Evolutionary conservation across 1,140 invertebrate species (phyloP).

Genomic region (Drosophila melanogaster): DNA sequence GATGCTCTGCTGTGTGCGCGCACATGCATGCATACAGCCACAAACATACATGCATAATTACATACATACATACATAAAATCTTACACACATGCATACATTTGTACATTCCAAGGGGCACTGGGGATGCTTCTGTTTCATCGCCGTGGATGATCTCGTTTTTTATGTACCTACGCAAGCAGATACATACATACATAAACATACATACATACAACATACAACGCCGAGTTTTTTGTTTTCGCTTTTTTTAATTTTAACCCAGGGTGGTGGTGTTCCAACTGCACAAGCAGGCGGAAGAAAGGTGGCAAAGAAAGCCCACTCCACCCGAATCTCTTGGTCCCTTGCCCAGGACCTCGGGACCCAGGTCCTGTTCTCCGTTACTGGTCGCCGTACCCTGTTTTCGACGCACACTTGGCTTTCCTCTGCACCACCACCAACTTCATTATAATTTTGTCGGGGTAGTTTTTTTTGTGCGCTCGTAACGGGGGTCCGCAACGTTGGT

Average conservation of each 20-base stretch:
- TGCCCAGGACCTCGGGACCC: background rate
- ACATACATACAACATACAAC: background rate
- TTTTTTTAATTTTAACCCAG: conserved; percentile 30
- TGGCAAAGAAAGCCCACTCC: conserved; percentile 33
- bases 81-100: background rate
- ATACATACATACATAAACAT: conserved; percentile 6
- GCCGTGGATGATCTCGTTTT: conserved; percentile 35
- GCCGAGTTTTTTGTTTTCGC: conserved; percentile 7
- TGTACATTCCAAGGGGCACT: background rate
- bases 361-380: conserved; percentile 12
- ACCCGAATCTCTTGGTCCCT: background rate
- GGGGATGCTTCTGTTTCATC: conserved; percentile 13
- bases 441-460: conserved; percentile 82
- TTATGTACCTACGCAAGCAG: conserved; percentile 10
- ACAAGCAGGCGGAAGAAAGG: conserved; percentile 32
- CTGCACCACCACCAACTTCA: conserved; percentile 76
- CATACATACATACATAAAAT: background rate
- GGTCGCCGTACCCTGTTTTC: conserved; percentile 22
- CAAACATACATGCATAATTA: conserved; percentile 1
- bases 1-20: background rate
- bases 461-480: conserved; percentile 59
- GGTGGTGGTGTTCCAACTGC: conserved; percentile 39
- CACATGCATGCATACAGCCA: conserved; percentile 3
- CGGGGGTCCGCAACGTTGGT: background rate
- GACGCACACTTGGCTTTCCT: conserved; percentile 52